Percentiles rank a stretch among this genome's conserved stretches.
These are phyloP conservation scores for Galago senegalensis DNA, from an alignment of 2,797 vertebrate species.

Conservation along the genomic window DNA sequence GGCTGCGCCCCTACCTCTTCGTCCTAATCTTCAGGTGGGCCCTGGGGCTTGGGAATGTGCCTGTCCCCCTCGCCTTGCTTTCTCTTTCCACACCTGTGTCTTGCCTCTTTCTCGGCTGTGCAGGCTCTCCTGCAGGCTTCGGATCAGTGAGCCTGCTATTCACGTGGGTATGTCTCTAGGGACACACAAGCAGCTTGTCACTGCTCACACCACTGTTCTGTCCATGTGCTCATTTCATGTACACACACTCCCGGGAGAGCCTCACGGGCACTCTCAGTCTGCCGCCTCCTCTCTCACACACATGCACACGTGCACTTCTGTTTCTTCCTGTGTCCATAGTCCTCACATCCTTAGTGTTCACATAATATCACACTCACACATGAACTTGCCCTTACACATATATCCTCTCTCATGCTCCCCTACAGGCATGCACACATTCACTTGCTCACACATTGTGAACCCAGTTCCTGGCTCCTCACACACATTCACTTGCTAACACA, in stretches of 20 bases:
- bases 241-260: not conserved
- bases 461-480: too few species aligned
- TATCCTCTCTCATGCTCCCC: too few species aligned
- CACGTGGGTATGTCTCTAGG: rapidly evolving
- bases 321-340: not conserved
- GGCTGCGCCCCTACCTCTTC: not conserved
- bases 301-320: rapidly evolving
- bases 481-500: not conserved
- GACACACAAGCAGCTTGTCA: too few species aligned
- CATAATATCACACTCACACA: not conserved
- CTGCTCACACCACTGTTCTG: not conserved
- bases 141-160: not conserved
- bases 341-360: not conserved
- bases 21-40: not conserved
- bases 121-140: not conserved
- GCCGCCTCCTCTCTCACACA: too few species aligned
- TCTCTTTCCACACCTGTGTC: rapidly evolving
- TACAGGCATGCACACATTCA: not conserved
- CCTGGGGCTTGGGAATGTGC: not conserved
- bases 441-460: not conserved
- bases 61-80: not conserved
- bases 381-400: too few species aligned
- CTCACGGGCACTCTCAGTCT: not conserved
- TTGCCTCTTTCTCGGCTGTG: not conserved
- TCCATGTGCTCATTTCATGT: not conserved